phyloP scores from a whole-genome alignment of 2,888 invertebrate species.

The Oscheius sp. region DNA sequence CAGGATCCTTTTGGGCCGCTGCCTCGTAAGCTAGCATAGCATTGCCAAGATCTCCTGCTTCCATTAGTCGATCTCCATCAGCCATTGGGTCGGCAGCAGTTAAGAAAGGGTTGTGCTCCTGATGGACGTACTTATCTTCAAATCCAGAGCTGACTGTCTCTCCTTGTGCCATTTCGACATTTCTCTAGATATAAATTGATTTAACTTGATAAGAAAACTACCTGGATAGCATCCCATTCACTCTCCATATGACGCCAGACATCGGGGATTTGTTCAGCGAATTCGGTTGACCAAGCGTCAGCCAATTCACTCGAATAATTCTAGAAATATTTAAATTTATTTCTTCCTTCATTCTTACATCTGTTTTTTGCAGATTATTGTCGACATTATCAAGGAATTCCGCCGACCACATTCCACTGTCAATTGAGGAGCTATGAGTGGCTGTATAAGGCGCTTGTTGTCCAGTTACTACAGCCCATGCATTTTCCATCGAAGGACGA shows the following conservation, averaged over 20 bases:
- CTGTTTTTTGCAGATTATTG: conserved; percentile 25
- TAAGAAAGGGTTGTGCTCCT: conserved; percentile 48
- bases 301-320: conserved; percentile 21
- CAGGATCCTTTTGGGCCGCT: conserved; percentile 76
- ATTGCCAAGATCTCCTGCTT: conserved; percentile 88
- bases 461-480: conserved; percentile 29
- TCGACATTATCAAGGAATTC: conserved; percentile 60
- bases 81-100: conserved; percentile 38
- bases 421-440: conserved; percentile 25
- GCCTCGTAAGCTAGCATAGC: conserved; percentile 96
- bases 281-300: conserved; percentile 32
- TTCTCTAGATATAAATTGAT: conserved; percentile 25
- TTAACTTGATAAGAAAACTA: too few species aligned
- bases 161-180: conserved; percentile 28
- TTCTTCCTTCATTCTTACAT: conserved; percentile 19
- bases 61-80: conserved; percentile 72
- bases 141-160: conserved; percentile 10
- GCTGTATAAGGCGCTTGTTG: conserved; percentile 8
- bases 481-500: conserved; percentile 25
- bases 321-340: not conserved
- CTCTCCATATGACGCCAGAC: conserved; percentile 36
- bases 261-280: conserved; percentile 29
- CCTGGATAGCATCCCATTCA: conserved; percentile 37
- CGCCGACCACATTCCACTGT: conserved; percentile 60
- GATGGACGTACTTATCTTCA: conserved; percentile 22